phyloP scores from a whole-genome alignment of 2,888 invertebrate genomes.

The Brachyopa scutellaris region DNA sequence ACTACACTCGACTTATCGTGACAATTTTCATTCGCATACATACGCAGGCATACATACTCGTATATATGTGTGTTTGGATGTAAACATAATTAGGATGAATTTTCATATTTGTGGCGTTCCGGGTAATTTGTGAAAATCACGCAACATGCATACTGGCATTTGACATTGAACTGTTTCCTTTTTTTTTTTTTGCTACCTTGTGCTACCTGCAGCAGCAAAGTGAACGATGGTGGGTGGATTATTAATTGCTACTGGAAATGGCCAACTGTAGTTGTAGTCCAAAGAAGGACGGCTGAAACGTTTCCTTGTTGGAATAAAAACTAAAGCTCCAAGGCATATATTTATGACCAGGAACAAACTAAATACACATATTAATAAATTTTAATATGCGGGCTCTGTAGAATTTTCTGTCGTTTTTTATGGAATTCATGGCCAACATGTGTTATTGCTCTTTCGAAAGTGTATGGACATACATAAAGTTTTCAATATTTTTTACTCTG shows the following conservation, averaged over 20 bases:
- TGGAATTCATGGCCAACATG: slow-evolving; percentile 20
- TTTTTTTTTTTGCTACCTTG: slow-evolving; percentile 17
- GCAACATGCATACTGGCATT: slow-evolving; percentile 32
- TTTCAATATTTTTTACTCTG: background rate
- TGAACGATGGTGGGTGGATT: slow-evolving; percentile 14
- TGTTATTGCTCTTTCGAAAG: slow-evolving; percentile 15
- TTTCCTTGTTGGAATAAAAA: no score
- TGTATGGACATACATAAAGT: slow-evolving; percentile 5
- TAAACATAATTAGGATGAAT: slow-evolving; percentile 25
- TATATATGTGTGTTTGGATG: no score
- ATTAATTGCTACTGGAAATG: slow-evolving; percentile 10
- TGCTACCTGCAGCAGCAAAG: background rate
- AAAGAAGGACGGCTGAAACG: no score
- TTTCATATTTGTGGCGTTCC: slow-evolving; percentile 3
- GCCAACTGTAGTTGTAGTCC: background rate
- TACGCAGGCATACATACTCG: background rate
- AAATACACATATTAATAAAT: no score
- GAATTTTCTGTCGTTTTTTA: background rate
- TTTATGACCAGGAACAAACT: slow-evolving; percentile 4
- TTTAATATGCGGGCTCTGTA: background rate
- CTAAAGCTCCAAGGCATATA: no score
- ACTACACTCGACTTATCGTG: background rate
- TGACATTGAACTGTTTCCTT: slow-evolving; percentile 50
- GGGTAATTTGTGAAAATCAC: slow-evolving; percentile 42
- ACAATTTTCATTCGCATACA: background rate